A percentile compares a stretch with the other conserved stretches of the same genome.
Conservation (phyloP, 92 coral and sea anemone species). For the Epizoanthus scotinus region DNA sequence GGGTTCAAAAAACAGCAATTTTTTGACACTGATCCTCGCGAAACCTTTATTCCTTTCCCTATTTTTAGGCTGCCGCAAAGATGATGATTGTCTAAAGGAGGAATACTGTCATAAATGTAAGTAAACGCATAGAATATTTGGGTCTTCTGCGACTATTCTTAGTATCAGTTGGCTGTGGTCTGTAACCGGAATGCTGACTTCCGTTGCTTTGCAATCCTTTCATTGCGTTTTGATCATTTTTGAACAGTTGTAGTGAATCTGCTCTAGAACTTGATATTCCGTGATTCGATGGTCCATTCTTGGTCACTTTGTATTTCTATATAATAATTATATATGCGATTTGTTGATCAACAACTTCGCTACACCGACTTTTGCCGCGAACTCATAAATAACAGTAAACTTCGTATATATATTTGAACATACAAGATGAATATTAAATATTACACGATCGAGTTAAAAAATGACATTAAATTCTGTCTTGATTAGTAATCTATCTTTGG, state of each 20-base stretch:
- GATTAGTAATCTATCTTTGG: background rate
- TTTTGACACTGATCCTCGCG: background rate
- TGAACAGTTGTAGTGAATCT: background rate
- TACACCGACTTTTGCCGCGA: background rate
- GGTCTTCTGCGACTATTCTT: background rate
- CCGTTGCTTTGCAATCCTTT: conserved; percentile 25
- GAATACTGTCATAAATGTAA: conserved; percentile 21
- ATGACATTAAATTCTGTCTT: background rate
- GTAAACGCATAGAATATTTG: background rate
- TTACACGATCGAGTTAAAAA: background rate
- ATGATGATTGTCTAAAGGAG: conserved; percentile 22
- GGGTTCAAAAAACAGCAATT: conserved; percentile 23
- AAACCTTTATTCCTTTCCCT: background rate
- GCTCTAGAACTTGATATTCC: background rate
- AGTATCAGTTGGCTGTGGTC: background rate
- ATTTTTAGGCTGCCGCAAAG: conserved; percentile 21
- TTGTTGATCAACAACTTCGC: background rate
- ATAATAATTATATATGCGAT: conserved; percentile 12
- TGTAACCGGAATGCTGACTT: conserved; percentile 18
- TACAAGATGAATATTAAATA: conserved; percentile 6
- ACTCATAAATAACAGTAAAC: background rate
- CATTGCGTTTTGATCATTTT: background rate
- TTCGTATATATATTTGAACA: conserved; percentile 3
- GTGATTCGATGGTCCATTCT: background rate
- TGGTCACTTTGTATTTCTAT: background rate